A percentile compares a stretch with the other conserved stretches of the same genome.
These are phyloP conservation scores for Phaenicophaeus curvirostris DNA, from an alignment of 2,797 vertebrate species.

Conservation along the genomic window DNA sequence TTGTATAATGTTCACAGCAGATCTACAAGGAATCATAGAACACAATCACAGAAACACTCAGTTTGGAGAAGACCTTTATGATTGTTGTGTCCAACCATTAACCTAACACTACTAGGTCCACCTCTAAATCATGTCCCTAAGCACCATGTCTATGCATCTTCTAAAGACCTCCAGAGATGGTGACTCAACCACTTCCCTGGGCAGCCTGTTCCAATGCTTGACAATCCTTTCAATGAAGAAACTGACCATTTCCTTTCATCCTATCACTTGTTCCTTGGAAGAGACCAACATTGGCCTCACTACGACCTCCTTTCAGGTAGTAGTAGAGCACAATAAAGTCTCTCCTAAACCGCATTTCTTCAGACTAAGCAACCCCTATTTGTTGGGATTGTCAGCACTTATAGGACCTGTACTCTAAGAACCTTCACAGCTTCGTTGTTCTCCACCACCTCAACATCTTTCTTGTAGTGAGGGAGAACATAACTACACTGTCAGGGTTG, in stretches of 20 bases:
- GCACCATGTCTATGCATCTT: not conserved
- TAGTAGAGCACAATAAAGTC: not conserved
- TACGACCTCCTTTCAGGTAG: not conserved
- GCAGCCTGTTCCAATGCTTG: not conserved
- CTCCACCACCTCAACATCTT: not conserved
- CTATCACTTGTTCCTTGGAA: not conserved
- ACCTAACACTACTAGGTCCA: not conserved
- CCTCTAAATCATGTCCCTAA: not conserved
- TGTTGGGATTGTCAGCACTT: not conserved
- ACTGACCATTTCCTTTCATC: not conserved
- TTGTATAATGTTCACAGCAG: not conserved
- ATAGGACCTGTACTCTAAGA: not conserved
- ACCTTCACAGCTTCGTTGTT: not conserved
- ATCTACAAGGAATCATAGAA: not conserved
- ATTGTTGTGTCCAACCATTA: not conserved
- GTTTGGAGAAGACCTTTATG: not conserved
- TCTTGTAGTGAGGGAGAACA: not conserved
- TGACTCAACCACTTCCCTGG: not conserved
- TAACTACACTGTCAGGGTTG: not conserved
- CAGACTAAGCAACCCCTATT: not conserved
- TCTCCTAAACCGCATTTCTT: not conserved
- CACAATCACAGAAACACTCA: not conserved
- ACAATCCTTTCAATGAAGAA: not conserved
- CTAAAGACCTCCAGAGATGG: not conserved
- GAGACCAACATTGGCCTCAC: rapidly evolving